Evolutionary conservation across 2,888 invertebrate species (phyloP).

Genomic region (Vesta saturnalis): DNA sequence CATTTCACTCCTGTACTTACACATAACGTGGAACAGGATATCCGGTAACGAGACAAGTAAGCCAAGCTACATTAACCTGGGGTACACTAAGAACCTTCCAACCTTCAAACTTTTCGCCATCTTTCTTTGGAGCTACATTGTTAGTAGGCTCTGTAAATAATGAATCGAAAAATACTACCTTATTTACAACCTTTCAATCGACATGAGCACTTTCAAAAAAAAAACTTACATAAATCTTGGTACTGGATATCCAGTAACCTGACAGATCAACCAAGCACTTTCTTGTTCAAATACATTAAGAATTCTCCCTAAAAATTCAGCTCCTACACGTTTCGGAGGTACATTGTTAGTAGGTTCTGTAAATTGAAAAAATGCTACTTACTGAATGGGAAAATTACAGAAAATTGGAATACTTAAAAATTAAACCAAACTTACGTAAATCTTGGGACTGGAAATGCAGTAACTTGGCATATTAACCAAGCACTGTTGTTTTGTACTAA

Average conservation of each 20-base stretch:
- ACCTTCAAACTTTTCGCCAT: constrained; percentile 66
- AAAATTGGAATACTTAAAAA: constrained; percentile 17
- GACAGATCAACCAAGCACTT: constrained; percentile 73
- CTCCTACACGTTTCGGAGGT: constrained; percentile 69
- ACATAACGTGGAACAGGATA: constrained; percentile 66
- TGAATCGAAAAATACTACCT: too few species aligned
- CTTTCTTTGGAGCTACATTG: constrained; percentile 72
- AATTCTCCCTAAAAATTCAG: constrained; percentile 68
- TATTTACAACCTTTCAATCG: background rate
- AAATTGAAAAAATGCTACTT: constrained; percentile 44
- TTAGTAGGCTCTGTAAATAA: constrained; percentile 73
- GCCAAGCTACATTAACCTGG: constrained; percentile 66
- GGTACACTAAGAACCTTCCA: constrained; percentile 70
- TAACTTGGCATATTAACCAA: constrained; percentile 74
- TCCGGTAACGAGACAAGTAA: constrained; percentile 71
- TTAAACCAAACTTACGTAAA: constrained; percentile 69
- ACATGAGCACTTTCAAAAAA: constrained; percentile 31
- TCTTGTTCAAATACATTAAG: constrained; percentile 64
- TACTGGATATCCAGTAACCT: constrained; percentile 67
- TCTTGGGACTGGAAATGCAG: constrained; percentile 74
- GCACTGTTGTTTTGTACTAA: constrained; percentile 61
- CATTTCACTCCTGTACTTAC: too few species aligned
- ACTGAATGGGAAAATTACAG: background rate
- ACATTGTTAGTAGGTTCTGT: constrained; percentile 71
- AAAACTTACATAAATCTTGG: constrained; percentile 64